phyloP scores from a whole-genome alignment of 2,113 vertebrate species.

The Aythya baeri region DNA sequence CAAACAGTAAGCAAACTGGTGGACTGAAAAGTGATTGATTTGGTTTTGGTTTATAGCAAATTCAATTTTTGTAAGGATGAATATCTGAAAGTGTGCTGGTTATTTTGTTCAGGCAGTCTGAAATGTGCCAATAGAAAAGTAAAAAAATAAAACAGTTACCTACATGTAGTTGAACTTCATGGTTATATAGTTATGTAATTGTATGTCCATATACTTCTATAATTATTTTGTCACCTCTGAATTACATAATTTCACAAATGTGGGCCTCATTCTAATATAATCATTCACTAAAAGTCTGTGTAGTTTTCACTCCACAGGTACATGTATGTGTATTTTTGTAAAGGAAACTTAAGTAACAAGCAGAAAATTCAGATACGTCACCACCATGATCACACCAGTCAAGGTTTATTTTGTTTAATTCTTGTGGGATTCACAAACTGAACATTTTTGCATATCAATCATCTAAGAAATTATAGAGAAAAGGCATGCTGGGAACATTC shows the following conservation, averaged over 20 bases:
- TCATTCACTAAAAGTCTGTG: background rate
- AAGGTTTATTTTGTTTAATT: background rate
- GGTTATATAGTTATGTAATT: background rate
- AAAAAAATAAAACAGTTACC: background rate
- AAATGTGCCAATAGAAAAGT: background rate
- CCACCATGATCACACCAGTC: background rate
- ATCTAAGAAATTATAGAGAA: background rate
- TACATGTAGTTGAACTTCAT: background rate
- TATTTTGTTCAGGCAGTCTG: background rate
- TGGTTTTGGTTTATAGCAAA: background rate
- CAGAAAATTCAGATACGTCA: background rate
- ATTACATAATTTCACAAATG: background rate
- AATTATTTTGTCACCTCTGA: background rate
- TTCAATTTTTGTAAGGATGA: background rate
- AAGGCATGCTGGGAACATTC: background rate
- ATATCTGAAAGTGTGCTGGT: background rate
- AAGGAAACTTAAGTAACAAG: background rate
- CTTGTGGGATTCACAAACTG: background rate
- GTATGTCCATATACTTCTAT: background rate
- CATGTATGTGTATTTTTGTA: background rate
- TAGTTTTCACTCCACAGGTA: background rate
- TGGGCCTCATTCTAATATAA: background rate
- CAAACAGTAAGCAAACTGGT: background rate
- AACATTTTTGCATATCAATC: background rate
- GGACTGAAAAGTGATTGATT: background rate